A percentile compares a stretch with the other conserved stretches of the same genome.
phyloP scores from a whole-genome alignment of 2,797 vertebrate species.

The Cottoperca gobio region DNA sequence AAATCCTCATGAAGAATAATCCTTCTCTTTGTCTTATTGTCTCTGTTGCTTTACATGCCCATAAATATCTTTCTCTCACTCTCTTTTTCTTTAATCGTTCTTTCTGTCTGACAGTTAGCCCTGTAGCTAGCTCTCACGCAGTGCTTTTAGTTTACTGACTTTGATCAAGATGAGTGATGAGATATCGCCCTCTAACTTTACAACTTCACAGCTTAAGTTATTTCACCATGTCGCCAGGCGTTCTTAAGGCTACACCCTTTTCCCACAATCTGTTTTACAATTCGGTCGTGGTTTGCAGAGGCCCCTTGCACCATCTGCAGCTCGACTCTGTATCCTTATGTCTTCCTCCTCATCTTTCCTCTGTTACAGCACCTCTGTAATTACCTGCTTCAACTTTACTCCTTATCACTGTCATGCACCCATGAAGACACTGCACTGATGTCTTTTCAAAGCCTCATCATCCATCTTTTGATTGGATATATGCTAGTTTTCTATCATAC shows the following conservation, averaged over 20 bases:
- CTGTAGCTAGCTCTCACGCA: not conserved
- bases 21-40: not conserved
- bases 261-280: constrained; percentile 48
- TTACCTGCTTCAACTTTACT: not conserved
- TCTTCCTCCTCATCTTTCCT: constrained; percentile 12
- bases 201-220: constrained; percentile 3
- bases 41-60: not conserved
- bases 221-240: constrained; percentile 9
- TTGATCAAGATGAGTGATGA: constrained; percentile 25
- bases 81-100: not conserved
- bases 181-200: constrained; percentile 23
- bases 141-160: not conserved
- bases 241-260: constrained; percentile 33
- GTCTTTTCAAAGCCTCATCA: not conserved
- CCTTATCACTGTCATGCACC: not conserved
- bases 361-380: not conserved
- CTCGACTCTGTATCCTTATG: not conserved
- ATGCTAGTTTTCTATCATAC: not conserved
- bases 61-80: not conserved
- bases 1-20: constrained; percentile 26
- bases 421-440: not conserved
- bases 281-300: constrained; percentile 25
- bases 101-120: not conserved
- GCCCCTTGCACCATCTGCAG: constrained; percentile 24
- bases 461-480: not conserved